These are phyloP conservation scores for Pogonomyrmex barbatus DNA, from an alignment of 1,140 invertebrate genomes.

Conservation along the genomic window DNA sequence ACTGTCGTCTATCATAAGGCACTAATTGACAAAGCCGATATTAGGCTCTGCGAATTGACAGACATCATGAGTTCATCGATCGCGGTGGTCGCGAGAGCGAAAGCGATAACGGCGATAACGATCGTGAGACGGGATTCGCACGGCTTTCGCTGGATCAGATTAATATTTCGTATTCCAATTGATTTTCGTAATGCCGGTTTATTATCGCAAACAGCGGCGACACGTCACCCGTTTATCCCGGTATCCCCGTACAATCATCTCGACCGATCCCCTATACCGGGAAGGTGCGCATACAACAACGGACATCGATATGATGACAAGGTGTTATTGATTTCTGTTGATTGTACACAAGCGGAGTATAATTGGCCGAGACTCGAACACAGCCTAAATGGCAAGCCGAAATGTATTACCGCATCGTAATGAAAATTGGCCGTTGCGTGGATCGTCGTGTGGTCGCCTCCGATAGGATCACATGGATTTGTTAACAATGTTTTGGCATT, in stretches of 20 bases:
- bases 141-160: not conserved
- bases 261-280: not conserved
- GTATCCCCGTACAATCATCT: conserved; percentile 1
- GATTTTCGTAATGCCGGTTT: not conserved
- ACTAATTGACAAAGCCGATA: conserved; percentile 31
- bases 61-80: not conserved
- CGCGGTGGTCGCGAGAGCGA: not conserved
- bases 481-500: conserved; percentile 39
- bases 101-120: not conserved
- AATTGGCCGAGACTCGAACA: conserved; percentile 53
- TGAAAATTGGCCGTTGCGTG: conserved; percentile 57
- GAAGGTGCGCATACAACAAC: not conserved
- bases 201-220: not conserved
- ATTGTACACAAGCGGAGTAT: conserved; percentile 51
- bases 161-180: not conserved
- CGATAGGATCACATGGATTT: conserved; percentile 52
- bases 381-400: conserved; percentile 50
- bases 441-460: conserved; percentile 28
- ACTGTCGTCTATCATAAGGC: conserved; percentile 6
- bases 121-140: not conserved
- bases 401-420: conserved; percentile 58
- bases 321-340: conserved; percentile 64
- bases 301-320: conserved; percentile 42
- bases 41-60: conserved; percentile 22
- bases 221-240: conserved; percentile 4